A percentile compares a stretch with the other conserved stretches of the same genome.
These are phyloP conservation scores for Lemur catta DNA, from an alignment of 2,797 vertebrate species.

Conservation along the genomic window DNA sequence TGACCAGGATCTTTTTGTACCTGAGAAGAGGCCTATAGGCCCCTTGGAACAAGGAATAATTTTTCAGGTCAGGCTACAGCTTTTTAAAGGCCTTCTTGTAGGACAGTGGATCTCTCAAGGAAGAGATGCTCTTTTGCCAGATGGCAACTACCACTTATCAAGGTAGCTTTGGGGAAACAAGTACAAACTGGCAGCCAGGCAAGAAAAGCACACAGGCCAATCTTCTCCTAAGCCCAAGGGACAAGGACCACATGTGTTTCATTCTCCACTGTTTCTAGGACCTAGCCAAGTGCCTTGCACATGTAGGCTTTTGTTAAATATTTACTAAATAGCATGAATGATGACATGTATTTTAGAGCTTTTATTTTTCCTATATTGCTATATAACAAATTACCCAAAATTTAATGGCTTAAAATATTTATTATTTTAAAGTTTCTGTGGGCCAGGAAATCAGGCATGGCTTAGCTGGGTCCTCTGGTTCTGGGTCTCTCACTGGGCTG, in stretches of 20 bases:
- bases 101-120: background rate
- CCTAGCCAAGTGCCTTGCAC: background rate
- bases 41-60: background rate
- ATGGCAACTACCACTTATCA: background rate
- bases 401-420: background rate
- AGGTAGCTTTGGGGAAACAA: background rate
- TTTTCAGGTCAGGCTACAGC: background rate
- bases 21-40: background rate
- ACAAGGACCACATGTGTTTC: background rate
- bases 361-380: background rate
- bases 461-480: background rate
- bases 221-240: background rate
- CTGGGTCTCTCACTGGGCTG: background rate
- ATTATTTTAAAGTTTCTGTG: background rate
- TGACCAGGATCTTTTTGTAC: background rate
- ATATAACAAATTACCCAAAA: background rate
- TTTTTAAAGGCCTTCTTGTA: background rate
- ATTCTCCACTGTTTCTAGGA: background rate
- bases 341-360: background rate
- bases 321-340: background rate
- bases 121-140: background rate
- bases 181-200: background rate
- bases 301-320: background rate
- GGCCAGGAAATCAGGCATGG: background rate
- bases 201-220: background rate